Conservation (phyloP, 2,888 invertebrate genomes). For the Silvanus unidentatus region DNA sequence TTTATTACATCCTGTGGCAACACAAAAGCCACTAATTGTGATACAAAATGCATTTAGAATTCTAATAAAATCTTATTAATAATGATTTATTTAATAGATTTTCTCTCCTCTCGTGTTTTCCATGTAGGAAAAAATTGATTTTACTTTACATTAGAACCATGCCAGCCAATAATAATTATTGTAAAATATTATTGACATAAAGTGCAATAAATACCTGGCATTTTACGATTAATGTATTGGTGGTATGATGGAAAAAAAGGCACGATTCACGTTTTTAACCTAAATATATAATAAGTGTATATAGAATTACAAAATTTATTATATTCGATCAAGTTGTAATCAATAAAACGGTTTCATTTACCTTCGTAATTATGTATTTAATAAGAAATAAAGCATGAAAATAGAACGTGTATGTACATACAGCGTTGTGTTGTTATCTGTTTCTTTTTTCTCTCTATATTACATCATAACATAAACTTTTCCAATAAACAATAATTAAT, state of each 20-base stretch:
- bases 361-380: no score
- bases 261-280: constrained; percentile 2
- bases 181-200: constrained; percentile 11
- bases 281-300: constrained; percentile 3
- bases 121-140: no score
- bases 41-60: not conserved
- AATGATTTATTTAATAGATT: constrained; percentile 1
- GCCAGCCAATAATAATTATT: constrained; percentile 6
- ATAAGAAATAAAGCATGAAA: no score
- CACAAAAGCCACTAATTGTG: not conserved
- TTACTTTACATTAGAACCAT: not conserved
- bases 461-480: no score
- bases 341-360: no score
- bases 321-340: no score
- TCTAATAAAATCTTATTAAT: not conserved
- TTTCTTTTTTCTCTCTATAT: no score
- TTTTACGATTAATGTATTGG: not conserved
- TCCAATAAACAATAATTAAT: no score
- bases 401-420: no score
- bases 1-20: constrained; percentile 3
- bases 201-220: constrained; percentile 12
- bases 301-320: no score
- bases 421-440: no score
- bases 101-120: no score
- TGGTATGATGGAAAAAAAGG: constrained; percentile 1